Conservation (phyloP, 64 coral and sea anemone species). For the Astreopora myriophthalma region DNA sequence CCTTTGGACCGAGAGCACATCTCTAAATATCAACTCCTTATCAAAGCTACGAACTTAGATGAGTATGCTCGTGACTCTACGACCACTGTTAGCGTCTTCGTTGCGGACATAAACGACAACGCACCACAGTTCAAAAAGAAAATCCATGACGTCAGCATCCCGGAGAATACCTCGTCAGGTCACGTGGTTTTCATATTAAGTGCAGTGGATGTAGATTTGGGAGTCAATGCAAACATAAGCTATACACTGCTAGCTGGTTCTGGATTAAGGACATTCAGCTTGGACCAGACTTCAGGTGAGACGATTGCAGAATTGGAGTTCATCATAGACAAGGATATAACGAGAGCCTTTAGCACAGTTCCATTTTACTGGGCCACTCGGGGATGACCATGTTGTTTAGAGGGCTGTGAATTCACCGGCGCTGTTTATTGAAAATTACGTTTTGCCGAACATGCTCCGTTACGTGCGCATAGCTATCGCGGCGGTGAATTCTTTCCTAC, state of each 20-base stretch:
- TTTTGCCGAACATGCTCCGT: too few relatives aligned
- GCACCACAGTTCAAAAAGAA: conserved; percentile 32
- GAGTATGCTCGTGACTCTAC: conserved; percentile 35
- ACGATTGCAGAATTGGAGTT: background rate
- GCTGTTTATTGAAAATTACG: too few relatives aligned
- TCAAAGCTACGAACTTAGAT: conserved; percentile 38
- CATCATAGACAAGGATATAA: too few relatives aligned
- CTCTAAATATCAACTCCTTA: conserved; percentile 11
- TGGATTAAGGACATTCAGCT: conserved; percentile 30
- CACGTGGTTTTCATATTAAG: conserved; percentile 3
- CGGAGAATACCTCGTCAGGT: conserved; percentile 45
- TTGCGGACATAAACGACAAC: conserved; percentile 71
- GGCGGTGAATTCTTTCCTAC: too few relatives aligned
- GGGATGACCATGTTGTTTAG: too few relatives aligned
- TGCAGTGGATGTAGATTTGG: conserved; percentile 22
- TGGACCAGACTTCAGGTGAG: conserved; percentile 57
- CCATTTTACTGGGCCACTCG: too few relatives aligned
- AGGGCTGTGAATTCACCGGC: too few relatives aligned
- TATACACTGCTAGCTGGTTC: conserved; percentile 57
- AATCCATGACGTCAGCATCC: conserved; percentile 27
- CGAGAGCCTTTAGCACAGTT: too few relatives aligned
- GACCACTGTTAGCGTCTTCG: conserved; percentile 12
- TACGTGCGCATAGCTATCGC: too few relatives aligned
- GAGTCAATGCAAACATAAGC: conserved; percentile 14
- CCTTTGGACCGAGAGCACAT: conserved; percentile 57